phyloP scores from a whole-genome alignment of 2,888 invertebrate species.

The Trissoscelio sp. region DNA sequence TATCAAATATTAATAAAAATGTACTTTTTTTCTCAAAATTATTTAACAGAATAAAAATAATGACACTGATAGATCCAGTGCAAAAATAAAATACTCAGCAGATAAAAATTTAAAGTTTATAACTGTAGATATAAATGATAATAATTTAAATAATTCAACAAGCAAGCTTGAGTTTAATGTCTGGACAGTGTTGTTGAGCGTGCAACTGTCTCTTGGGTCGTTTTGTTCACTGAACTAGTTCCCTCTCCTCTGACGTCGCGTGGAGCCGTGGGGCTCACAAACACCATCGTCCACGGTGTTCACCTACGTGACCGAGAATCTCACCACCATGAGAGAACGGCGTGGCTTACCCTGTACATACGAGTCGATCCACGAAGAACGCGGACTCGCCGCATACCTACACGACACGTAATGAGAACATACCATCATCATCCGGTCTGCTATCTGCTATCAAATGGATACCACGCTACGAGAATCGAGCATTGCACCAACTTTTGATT shows the following conservation, averaged over 20 bases:
- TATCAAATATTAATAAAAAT: too few relatives aligned
- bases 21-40: not conserved
- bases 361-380: slow-evolving; percentile 72
- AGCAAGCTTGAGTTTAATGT: slow-evolving; percentile 58
- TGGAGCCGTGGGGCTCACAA: slow-evolving; percentile 68
- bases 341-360: slow-evolving; percentile 62
- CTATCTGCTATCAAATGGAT: slow-evolving; percentile 80
- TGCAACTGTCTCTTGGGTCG: slow-evolving; percentile 79
- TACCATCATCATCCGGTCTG: slow-evolving; percentile 80
- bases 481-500: slow-evolving; percentile 69
- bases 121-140: slow-evolving; percentile 45
- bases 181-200: slow-evolving; percentile 75
- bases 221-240: slow-evolving; percentile 84
- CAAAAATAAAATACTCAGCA: slow-evolving; percentile 14
- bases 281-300: slow-evolving; percentile 61
- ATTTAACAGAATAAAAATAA: not conserved
- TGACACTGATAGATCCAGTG: not conserved
- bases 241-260: slow-evolving; percentile 77
- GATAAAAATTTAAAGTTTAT: slow-evolving; percentile 13
- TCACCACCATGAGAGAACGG: slow-evolving; percentile 71
- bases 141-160: slow-evolving; percentile 64
- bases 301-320: slow-evolving; percentile 67
- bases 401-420: slow-evolving; percentile 83
- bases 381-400: slow-evolving; percentile 80
- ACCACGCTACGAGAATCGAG: slow-evolving; percentile 73